Conservation (phyloP, 53 echinoderm and acorn worm genomes). For the Glandiceps talaboti region DNA sequence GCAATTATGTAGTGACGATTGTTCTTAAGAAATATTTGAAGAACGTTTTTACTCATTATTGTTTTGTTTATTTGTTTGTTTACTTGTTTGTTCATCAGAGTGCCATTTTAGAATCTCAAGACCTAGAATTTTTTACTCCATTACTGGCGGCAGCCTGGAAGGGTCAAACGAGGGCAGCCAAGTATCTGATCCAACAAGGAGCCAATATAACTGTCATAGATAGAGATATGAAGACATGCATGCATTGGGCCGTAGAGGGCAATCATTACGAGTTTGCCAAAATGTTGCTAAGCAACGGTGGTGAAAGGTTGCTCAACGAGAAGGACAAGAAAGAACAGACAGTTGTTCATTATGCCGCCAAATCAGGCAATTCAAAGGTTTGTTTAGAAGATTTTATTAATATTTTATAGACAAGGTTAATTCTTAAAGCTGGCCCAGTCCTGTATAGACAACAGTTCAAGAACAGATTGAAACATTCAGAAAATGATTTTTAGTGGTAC, state of each 20-base stretch:
- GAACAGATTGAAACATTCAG: too few species aligned
- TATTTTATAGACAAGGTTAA: neutral
- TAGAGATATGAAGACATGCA: slow-evolving; percentile 34
- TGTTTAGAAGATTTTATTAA: neutral
- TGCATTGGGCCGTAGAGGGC: slow-evolving; percentile 80
- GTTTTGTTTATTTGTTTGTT: too few species aligned
- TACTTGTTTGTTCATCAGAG: slow-evolving; percentile 17
- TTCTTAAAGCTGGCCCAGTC: too few species aligned
- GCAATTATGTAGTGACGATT: too few species aligned
- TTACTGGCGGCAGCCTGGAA: slow-evolving; percentile 70
- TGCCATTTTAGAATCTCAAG: slow-evolving; percentile 25
- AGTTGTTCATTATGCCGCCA: slow-evolving; percentile 59
- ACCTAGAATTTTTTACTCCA: slow-evolving; percentile 46
- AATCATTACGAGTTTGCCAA: slow-evolving; percentile 38
- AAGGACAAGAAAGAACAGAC: slow-evolving; percentile 43
- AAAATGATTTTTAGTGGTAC: too few species aligned
- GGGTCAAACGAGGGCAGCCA: slow-evolving; percentile 39
- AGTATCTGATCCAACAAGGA: slow-evolving; percentile 29
- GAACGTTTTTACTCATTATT: too few species aligned
- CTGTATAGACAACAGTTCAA: too few species aligned
- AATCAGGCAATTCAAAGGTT: slow-evolving; percentile 43
- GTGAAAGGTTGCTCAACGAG: neutral
- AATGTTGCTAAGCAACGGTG: slow-evolving; percentile 24
- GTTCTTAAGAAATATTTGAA: too few species aligned
- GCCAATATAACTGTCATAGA: slow-evolving; percentile 32